Percentiles rank a stretch among this genome's conserved stretches.
Conservation (phyloP, 2,113 vertebrate genomes). For the Aspidoscelis tigris region DNA sequence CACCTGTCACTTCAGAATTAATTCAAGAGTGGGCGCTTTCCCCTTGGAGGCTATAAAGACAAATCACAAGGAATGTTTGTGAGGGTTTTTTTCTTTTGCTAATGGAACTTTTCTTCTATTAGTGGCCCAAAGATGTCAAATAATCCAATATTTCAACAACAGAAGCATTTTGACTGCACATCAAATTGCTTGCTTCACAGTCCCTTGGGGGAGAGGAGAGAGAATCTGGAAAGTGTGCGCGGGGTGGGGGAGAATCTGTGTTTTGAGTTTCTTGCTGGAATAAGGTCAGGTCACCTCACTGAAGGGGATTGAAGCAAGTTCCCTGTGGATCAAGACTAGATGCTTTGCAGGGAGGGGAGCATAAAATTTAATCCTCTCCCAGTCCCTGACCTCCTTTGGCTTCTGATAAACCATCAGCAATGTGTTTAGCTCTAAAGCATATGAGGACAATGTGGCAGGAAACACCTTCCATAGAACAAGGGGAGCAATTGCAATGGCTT, state of each 20-base stretch:
- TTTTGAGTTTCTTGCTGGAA: rapidly evolving
- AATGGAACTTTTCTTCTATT: neutral
- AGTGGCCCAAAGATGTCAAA: neutral
- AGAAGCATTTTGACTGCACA: rapidly evolving
- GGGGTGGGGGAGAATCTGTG: too few relatives aligned
- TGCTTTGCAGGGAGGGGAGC: neutral
- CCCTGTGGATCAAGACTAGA: neutral
- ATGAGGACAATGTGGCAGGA: neutral
- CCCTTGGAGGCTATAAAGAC: neutral
- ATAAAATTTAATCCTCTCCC: neutral
- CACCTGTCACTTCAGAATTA: neutral
- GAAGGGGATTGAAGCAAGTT: neutral
- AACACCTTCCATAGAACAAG: neutral
- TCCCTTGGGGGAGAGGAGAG: neutral
- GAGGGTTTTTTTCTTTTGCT: neutral
- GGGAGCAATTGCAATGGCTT: neutral
- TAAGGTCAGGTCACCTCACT: neutral
- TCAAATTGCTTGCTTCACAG: neutral
- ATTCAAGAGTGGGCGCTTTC: neutral
- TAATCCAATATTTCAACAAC: rapidly evolving
- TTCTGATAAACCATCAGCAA: neutral
- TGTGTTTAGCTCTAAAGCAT: neutral
- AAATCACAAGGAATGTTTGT: neutral
- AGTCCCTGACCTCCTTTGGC: neutral
- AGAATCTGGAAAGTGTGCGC: neutral